Evolutionary conservation across 2,888 invertebrate species (phyloP).

Genomic region (Euplexia lucipara): DNA sequence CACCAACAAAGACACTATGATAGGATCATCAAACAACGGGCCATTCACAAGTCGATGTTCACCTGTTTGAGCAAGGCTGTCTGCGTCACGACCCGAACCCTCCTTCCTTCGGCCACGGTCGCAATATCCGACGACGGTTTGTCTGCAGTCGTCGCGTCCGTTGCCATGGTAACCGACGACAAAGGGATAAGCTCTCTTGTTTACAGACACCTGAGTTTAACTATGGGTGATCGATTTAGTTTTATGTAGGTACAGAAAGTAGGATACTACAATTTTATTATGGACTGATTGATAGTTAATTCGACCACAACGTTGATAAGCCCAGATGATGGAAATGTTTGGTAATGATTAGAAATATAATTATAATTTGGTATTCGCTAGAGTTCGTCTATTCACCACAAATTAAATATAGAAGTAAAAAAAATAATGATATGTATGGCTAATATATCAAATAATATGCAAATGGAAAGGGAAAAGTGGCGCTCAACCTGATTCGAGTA

Average conservation of each 20-base stretch:
- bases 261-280: not conserved
- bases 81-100: constrained; percentile 11
- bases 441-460: too few species aligned
- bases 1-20: constrained; percentile 1
- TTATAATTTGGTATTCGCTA: not conserved
- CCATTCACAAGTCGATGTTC: not conserved
- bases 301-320: not conserved
- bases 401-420: not conserved
- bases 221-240: not conserved
- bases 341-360: constrained; percentile 5
- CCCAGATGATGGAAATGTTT: not conserved
- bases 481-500: too few species aligned
- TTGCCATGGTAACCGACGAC: constrained; percentile 32
- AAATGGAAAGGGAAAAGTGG: too few species aligned
- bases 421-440: too few species aligned
- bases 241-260: not conserved
- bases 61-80: constrained; percentile 12
- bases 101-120: constrained; percentile 4
- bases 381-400: constrained; percentile 1
- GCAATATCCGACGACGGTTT: constrained; percentile 32
- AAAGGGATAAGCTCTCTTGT: constrained; percentile 35
- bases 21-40: not conserved
- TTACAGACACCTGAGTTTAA: constrained; percentile 32
- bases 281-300: too few species aligned
- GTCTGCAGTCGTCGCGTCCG: constrained; percentile 41